Evolutionary conservation across 2,888 invertebrate genomes (phyloP).

Genomic region (Stenolophus ochropezus): DNA sequence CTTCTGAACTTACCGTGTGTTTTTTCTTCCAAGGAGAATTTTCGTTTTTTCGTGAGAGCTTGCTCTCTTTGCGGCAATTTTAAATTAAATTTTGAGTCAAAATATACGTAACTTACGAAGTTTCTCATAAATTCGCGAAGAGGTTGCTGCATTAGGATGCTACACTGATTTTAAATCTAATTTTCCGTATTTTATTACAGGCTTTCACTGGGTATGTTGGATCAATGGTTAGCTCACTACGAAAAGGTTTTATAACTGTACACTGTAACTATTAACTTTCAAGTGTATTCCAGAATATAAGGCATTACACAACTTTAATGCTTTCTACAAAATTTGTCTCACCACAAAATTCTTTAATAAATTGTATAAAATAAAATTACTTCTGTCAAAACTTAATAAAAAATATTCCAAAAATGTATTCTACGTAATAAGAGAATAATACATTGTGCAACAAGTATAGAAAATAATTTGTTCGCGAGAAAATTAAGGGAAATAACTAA

Average conservation of each 20-base stretch:
- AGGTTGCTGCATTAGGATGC: constrained; percentile 49
- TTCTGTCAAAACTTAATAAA: too few species aligned
- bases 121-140: constrained; percentile 33
- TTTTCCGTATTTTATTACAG: constrained; percentile 51
- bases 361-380: too few species aligned
- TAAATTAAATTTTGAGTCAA: constrained; percentile 56
- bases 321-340: too few species aligned
- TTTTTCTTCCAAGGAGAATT: constrained; percentile 11
- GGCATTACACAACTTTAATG: too few species aligned
- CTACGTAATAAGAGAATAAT: too few species aligned
- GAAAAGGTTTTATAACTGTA: not conserved
- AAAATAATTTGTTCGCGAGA: too few species aligned
- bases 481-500: too few species aligned
- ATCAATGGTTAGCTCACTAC: not conserved
- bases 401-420: too few species aligned
- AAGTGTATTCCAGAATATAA: not conserved
- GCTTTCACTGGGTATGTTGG: not conserved
- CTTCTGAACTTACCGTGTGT: constrained; percentile 7
- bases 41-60: constrained; percentile 27
- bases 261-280: not conserved
- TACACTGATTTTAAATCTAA: constrained; percentile 52
- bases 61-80: constrained; percentile 45
- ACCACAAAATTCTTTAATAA: too few species aligned
- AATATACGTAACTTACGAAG: constrained; percentile 56
- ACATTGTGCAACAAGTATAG: too few species aligned